These are phyloP conservation scores for Hymenochirus boettgeri DNA, from an alignment of 2,113 vertebrate species.

Conservation along the genomic window DNA sequence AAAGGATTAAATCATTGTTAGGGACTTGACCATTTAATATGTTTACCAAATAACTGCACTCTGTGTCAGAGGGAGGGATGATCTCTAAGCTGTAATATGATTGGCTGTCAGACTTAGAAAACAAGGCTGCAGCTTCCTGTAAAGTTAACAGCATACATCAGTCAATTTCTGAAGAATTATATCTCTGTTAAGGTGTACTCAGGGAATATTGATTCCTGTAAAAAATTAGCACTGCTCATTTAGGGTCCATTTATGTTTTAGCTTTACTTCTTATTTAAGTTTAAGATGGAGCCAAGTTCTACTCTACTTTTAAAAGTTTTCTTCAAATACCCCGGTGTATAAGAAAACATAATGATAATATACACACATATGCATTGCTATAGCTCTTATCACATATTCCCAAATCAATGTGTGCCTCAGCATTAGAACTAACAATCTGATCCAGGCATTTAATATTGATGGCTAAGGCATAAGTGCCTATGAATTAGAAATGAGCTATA, in stretches of 20 bases:
- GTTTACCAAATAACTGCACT: too few relatives aligned
- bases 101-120: too few relatives aligned
- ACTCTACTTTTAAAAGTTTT: background rate
- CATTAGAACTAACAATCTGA: background rate
- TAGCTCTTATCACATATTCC: background rate
- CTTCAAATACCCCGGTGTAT: background rate
- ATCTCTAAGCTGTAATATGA: too few relatives aligned
- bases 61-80: too few relatives aligned
- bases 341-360: background rate
- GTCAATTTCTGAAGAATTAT: too few relatives aligned
- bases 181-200: slow-evolving; percentile 25
- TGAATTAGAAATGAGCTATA: slow-evolving; percentile 9
- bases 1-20: too few relatives aligned
- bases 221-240: slow-evolving; percentile 24
- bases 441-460: background rate
- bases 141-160: too few relatives aligned
- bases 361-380: background rate
- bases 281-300: background rate
- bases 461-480: background rate
- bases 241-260: slow-evolving; percentile 24
- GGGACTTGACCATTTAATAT: too few relatives aligned
- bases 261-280: slow-evolving; percentile 8
- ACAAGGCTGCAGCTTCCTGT: too few relatives aligned
- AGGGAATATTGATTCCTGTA: slow-evolving; percentile 40
- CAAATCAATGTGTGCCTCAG: background rate